Percentiles rank a stretch among this genome's conserved stretches.
These are phyloP conservation scores for Drosophila peninsularis DNA, from an alignment of 2,888 invertebrate genomes.

Conservation along the genomic window DNA sequence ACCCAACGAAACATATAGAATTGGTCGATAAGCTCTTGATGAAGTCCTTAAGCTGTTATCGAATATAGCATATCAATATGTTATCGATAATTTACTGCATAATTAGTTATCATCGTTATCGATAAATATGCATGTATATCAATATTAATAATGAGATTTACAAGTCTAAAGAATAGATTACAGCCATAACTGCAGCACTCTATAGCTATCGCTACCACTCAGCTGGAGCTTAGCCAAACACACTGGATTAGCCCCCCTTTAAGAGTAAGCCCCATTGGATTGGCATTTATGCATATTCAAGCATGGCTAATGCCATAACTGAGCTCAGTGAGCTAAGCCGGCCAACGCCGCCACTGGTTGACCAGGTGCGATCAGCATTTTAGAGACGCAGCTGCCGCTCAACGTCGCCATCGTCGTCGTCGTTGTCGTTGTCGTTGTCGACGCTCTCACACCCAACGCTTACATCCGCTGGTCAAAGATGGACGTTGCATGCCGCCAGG, in stretches of 20 bases:
- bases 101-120: too few species aligned
- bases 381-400: conserved; percentile 40
- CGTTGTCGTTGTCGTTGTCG: conserved; percentile 30
- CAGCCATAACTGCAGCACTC: too few species aligned
- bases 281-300: conserved; percentile 46
- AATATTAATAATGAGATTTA: too few species aligned
- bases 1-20: too few species aligned
- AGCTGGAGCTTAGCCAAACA: not conserved
- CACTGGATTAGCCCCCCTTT: conserved; percentile 3
- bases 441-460: conserved; percentile 51
- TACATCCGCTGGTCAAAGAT: conserved; percentile 51
- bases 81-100: not conserved
- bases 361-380: conserved; percentile 44
- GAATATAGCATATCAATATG: not conserved
- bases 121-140: too few species aligned
- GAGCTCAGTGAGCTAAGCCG: conserved; percentile 16
- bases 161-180: not conserved
- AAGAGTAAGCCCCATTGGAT: conserved; percentile 22
- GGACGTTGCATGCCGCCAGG: conserved; percentile 64
- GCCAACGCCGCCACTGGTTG: conserved; percentile 38
- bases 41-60: too few species aligned
- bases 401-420: conserved; percentile 6
- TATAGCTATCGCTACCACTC: not conserved
- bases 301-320: conserved; percentile 48
- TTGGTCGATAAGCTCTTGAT: too few species aligned